Conservation (phyloP, 2,888 invertebrate species). For the Exocentrus adspersus region DNA sequence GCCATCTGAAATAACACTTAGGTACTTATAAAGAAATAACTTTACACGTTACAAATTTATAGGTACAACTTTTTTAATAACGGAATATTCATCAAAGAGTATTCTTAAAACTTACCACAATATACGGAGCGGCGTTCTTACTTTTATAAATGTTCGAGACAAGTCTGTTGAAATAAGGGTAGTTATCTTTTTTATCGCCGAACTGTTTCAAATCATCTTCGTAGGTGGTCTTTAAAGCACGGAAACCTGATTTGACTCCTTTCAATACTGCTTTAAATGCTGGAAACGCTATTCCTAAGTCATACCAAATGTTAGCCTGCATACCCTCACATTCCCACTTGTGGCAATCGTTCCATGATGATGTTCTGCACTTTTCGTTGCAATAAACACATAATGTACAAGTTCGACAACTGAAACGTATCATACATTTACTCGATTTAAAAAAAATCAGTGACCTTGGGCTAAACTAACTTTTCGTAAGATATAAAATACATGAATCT, state of each 20-base stretch:
- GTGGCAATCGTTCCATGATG: constrained; percentile 71
- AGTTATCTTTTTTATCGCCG: constrained; percentile 63
- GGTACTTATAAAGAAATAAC: neutral
- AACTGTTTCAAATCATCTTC: constrained; percentile 62
- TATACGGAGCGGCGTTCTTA: constrained; percentile 73
- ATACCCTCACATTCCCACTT: constrained; percentile 78
- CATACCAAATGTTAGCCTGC: constrained; percentile 71
- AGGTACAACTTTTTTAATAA: no score
- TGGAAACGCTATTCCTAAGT: constrained; percentile 82
- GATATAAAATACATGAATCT: no score
- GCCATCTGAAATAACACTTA: constrained; percentile 68
- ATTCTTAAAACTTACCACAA: constrained; percentile 67
- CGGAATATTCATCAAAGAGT: no score
- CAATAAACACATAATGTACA: constrained; percentile 79
- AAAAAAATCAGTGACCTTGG: no score
- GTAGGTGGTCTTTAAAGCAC: constrained; percentile 59
- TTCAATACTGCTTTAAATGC: constrained; percentile 77
- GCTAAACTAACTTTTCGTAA: no score
- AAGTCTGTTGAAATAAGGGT: constrained; percentile 76
- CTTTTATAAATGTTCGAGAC: constrained; percentile 79
- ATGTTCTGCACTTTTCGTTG: constrained; percentile 69
- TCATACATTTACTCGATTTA: no score
- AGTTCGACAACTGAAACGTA: constrained; percentile 70
- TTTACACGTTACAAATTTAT: no score
- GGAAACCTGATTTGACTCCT: constrained; percentile 58